phyloP scores from a whole-genome alignment of 2,888 invertebrate species.

The Orthosia incerta region DNA sequence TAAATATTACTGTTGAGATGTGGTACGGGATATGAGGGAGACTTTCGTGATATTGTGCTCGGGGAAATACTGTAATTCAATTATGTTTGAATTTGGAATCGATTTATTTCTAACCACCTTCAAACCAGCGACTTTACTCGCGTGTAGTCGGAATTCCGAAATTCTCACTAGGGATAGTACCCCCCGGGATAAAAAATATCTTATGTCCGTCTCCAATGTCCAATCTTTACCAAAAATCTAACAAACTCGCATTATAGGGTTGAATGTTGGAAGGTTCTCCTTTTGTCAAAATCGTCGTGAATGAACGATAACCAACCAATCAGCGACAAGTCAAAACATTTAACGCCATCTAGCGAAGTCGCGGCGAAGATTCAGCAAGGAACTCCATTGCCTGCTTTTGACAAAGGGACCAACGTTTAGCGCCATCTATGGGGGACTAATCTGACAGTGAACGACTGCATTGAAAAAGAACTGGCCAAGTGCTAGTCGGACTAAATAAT shows the following conservation, averaged over 20 bases:
- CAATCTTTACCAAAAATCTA: too few relatives aligned
- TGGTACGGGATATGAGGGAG: constrained; percentile 1
- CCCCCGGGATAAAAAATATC: too few relatives aligned
- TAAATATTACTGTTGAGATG: constrained; percentile 42
- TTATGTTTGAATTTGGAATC: neutral
- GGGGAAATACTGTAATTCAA: neutral
- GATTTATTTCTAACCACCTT: too few relatives aligned
- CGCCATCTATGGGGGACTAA: neutral
- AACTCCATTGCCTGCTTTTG: neutral
- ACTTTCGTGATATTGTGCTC: neutral
- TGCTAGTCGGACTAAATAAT: too few relatives aligned
- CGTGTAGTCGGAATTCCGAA: too few relatives aligned
- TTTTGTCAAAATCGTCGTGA: neutral
- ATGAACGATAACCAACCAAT: neutral
- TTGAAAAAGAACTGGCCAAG: too few relatives aligned
- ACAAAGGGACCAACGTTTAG: neutral
- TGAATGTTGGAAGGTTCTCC: neutral
- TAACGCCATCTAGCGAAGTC: neutral
- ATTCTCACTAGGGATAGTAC: too few relatives aligned
- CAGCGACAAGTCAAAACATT: neutral
- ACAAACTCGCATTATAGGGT: too few relatives aligned
- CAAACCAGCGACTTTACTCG: too few relatives aligned
- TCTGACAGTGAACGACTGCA: neutral
- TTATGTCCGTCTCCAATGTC: too few relatives aligned
- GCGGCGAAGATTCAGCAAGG: neutral